phyloP scores from a whole-genome alignment of 2,113 vertebrate genomes.

The Leptodactylus fuscus region DNA sequence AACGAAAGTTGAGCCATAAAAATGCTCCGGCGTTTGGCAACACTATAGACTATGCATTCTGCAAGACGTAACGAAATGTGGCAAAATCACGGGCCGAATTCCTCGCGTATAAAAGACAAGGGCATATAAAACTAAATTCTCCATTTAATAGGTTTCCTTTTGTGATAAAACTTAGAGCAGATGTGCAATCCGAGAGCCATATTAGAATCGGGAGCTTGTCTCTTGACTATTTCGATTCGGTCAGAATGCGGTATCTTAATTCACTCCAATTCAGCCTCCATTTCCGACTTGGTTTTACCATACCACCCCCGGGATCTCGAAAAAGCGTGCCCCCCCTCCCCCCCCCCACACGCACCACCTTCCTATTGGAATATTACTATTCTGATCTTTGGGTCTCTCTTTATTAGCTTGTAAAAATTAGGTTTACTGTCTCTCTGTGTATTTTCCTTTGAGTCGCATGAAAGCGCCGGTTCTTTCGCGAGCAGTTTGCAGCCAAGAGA shows the following conservation, averaged over 20 bases:
- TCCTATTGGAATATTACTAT: slow-evolving; percentile 31
- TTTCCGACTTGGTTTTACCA: slow-evolving; percentile 12
- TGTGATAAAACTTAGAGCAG: slow-evolving; percentile 50
- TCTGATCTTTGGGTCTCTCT: slow-evolving; percentile 29
- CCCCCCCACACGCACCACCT: not conserved
- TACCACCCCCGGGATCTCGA: not conserved
- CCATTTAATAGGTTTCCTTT: slow-evolving; percentile 44
- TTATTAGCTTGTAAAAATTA: slow-evolving; percentile 38
- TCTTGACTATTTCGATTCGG: slow-evolving; percentile 35
- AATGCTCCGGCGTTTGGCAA: slow-evolving; percentile 22
- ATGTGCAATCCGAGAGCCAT: slow-evolving; percentile 49
- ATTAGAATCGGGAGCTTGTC: slow-evolving; percentile 48
- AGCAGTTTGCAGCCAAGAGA: slow-evolving; percentile 49
- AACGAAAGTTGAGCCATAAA: slow-evolving; percentile 20
- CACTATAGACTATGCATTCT: not conserved
- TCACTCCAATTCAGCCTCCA: slow-evolving; percentile 65
- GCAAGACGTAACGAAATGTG: slow-evolving; percentile 3
- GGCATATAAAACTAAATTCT: slow-evolving; percentile 43
- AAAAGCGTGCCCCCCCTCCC: not conserved
- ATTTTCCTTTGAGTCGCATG: slow-evolving; percentile 43
- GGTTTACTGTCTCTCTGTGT: slow-evolving; percentile 49
- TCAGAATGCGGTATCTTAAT: slow-evolving; percentile 62
- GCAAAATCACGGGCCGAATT: slow-evolving; percentile 3
- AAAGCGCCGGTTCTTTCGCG: slow-evolving; percentile 29
- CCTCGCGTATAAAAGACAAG: slow-evolving; percentile 20